phyloP scores from a whole-genome alignment of 2,888 invertebrate genomes.

The Choreutis nemorana region DNA sequence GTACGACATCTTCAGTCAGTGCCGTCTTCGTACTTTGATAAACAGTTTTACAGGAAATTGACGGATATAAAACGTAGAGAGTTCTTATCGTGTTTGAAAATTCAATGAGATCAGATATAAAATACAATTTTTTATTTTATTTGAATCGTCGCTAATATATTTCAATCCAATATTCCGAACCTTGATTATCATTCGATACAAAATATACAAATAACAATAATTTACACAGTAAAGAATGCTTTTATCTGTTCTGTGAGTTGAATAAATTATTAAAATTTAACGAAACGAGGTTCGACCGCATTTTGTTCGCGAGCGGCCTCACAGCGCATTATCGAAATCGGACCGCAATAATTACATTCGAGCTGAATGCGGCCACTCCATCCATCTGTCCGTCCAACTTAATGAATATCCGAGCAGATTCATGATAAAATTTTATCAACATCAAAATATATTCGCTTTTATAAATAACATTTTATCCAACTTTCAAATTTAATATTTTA shows the following conservation, averaged over 20 bases:
- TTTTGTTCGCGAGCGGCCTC: conserved; percentile 46
- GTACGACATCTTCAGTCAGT: too few relatives aligned
- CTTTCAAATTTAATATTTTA: conserved; percentile 14
- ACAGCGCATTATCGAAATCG: conserved; percentile 59
- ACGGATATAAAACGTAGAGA: too few relatives aligned
- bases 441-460: conserved; percentile 28
- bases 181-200: too few relatives aligned
- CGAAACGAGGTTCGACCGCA: conserved; percentile 51
- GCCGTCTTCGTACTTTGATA: too few relatives aligned
- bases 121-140: too few relatives aligned
- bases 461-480: conserved; percentile 31
- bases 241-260: conserved; percentile 40
- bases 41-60: too few relatives aligned
- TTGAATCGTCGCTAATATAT: too few relatives aligned
- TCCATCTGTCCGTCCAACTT: conserved; percentile 42
- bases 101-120: too few relatives aligned
- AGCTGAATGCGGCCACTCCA: conserved; percentile 45
- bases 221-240: conserved; percentile 14
- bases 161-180: too few relatives aligned
- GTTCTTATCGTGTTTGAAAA: too few relatives aligned
- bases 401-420: conserved; percentile 37
- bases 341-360: conserved; percentile 62
- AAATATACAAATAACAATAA: too few relatives aligned
- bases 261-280: conserved; percentile 60
- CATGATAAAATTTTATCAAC: conserved; percentile 44